A percentile compares a stretch with the other conserved stretches of the same genome.
phyloP scores from a whole-genome alignment of 2,888 invertebrate species.

The Seira ritae region DNA sequence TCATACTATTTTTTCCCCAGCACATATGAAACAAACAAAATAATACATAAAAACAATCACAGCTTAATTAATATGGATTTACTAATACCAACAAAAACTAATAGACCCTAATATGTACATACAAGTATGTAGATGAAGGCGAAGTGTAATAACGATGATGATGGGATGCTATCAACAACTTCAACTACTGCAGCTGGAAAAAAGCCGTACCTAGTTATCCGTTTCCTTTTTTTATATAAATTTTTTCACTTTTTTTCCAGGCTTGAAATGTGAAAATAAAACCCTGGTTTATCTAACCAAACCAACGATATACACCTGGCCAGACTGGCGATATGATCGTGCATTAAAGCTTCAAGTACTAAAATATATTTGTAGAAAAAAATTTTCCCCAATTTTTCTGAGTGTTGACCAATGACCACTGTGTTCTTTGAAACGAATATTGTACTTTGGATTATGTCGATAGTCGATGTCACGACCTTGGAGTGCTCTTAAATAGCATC shows the following conservation, averaged over 20 bases:
- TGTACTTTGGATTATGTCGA: no score
- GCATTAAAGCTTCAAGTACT: constrained; percentile 5
- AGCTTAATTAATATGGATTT: background rate
- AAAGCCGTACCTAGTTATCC: background rate
- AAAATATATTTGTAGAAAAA: background rate
- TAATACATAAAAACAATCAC: background rate
- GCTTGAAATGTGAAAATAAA: background rate
- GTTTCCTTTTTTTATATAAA: background rate
- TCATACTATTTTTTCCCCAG: background rate
- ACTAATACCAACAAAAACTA: background rate
- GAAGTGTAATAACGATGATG: background rate
- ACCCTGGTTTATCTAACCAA: background rate
- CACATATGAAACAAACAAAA: background rate
- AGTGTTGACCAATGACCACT: no score
- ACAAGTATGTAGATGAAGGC: background rate
- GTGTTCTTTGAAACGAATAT: no score
- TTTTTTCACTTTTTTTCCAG: background rate
- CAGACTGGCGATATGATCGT: background rate
- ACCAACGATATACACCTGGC: background rate
- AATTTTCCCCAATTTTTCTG: background rate
- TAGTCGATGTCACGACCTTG: background rate
- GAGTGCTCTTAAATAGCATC: background rate
- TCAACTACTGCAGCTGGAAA: background rate
- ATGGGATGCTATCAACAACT: background rate
- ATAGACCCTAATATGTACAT: no score